These are phyloP conservation scores for Dichetophora obliterata DNA, from an alignment of 2,888 invertebrate genomes.

Conservation along the genomic window DNA sequence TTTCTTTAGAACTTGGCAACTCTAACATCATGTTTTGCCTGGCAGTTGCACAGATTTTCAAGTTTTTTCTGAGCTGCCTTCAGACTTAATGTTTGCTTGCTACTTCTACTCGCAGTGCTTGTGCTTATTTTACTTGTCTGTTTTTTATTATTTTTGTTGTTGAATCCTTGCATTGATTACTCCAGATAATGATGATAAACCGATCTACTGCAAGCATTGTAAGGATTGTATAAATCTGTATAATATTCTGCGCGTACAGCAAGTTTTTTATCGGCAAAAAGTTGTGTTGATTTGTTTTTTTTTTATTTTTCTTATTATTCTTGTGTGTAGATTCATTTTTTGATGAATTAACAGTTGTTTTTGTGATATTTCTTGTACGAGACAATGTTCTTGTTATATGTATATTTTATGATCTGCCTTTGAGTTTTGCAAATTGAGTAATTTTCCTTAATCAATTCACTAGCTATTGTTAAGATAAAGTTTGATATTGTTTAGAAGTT, in stretches of 20 bases:
- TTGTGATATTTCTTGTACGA: neutral
- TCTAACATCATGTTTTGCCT: neutral
- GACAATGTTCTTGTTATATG: neutral
- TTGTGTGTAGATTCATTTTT: neutral
- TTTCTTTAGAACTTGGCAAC: neutral
- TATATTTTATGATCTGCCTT: neutral
- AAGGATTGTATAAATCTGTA: neutral
- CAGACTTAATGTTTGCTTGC: too few species aligned
- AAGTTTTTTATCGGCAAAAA: neutral
- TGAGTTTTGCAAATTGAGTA: neutral
- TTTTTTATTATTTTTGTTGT: neutral
- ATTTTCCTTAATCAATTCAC: neutral
- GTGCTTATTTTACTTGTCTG: neutral
- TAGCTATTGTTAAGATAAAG: neutral
- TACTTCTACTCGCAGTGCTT: too few species aligned
- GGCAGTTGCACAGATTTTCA: slow-evolving; percentile 19
- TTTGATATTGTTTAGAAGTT: too few species aligned
- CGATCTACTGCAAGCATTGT: neutral
- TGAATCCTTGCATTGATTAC: neutral
- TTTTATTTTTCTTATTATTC: neutral
- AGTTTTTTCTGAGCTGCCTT: too few species aligned
- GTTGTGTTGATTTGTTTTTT: neutral
- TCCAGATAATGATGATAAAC: slow-evolving; percentile 8
- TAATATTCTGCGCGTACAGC: neutral
- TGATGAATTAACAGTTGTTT: neutral